These are phyloP conservation scores for Potamilus streckersoni DNA, from an alignment of 1,140 invertebrate genomes.

Conservation along the genomic window DNA sequence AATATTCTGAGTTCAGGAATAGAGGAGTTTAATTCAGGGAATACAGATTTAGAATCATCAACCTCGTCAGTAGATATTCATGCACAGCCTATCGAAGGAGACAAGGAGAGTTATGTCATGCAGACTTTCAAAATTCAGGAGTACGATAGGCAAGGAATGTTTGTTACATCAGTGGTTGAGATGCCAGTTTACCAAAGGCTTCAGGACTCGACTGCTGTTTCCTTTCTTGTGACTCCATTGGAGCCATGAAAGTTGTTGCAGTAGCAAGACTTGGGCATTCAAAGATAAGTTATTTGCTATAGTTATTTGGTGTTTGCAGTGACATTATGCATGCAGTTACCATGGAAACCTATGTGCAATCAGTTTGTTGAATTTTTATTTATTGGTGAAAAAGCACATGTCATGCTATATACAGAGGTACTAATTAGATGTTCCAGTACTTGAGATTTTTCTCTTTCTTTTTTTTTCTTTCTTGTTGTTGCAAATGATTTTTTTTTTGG, in stretches of 20 bases:
- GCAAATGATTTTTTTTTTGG: too few relatives aligned
- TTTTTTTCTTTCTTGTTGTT: too few relatives aligned
- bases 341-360: too few relatives aligned
- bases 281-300: too few relatives aligned
- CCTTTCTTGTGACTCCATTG: slow-evolving; percentile 26
- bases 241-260: slow-evolving; percentile 4
- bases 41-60: slow-evolving; percentile 10
- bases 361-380: too few relatives aligned
- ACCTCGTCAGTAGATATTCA: slow-evolving; percentile 27
- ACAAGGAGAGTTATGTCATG: slow-evolving; percentile 28
- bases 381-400: too few relatives aligned
- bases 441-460: too few relatives aligned
- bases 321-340: too few relatives aligned
- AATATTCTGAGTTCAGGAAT: slow-evolving; percentile 22
- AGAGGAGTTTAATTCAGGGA: slow-evolving; percentile 33
- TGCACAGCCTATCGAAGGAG: slow-evolving; percentile 35
- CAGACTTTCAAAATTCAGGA: slow-evolving; percentile 46
- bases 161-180: slow-evolving; percentile 91
- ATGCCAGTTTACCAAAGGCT: slow-evolving; percentile 77
- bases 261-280: too few relatives aligned
- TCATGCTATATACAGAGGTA: too few relatives aligned
- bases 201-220: slow-evolving; percentile 24
- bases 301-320: too few relatives aligned
- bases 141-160: slow-evolving; percentile 40
- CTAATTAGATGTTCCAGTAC: too few relatives aligned